Conservation (phyloP, 1,140 invertebrate genomes). For the Sminthurinus signatus region DNA sequence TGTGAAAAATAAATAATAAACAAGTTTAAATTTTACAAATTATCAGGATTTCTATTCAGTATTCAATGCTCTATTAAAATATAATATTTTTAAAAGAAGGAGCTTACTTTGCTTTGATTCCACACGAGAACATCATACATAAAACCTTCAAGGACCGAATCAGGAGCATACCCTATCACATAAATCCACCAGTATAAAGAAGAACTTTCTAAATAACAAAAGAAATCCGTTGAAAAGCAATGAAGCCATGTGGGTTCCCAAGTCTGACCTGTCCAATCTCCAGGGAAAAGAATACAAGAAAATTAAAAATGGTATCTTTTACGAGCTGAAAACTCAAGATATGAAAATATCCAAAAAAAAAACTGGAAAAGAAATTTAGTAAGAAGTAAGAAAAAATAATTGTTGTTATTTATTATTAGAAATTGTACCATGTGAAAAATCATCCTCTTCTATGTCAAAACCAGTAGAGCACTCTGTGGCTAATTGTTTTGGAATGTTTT, state of each 20-base stretch:
- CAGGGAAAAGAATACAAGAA: neutral
- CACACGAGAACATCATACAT: neutral
- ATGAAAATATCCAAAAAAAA: neutral
- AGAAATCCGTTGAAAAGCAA: neutral
- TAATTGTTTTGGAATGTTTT: neutral
- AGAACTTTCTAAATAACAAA: neutral
- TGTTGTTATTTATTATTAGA: no score
- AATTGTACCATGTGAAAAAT: neutral
- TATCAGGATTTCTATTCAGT: no score
- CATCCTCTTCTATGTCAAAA: constrained; percentile 7
- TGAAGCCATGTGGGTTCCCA: constrained; percentile 9
- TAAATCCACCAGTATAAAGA: neutral
- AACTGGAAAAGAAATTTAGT: neutral
- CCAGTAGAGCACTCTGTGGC: constrained; percentile 5
- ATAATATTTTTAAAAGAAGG: neutral
- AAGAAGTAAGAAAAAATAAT: no score
- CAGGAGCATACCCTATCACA: neutral
- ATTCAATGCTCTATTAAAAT: neutral
- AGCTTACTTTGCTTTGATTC: neutral
- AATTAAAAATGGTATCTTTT: neutral
- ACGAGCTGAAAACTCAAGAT: neutral
- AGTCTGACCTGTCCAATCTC: neutral
- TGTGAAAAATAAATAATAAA: no score
- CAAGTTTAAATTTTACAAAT: neutral
- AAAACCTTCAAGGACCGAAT: neutral